Percentiles rank a stretch among this genome's conserved stretches.
Conservation (phyloP, 1,140 invertebrate genomes). For the Anastrepha ludens region DNA sequence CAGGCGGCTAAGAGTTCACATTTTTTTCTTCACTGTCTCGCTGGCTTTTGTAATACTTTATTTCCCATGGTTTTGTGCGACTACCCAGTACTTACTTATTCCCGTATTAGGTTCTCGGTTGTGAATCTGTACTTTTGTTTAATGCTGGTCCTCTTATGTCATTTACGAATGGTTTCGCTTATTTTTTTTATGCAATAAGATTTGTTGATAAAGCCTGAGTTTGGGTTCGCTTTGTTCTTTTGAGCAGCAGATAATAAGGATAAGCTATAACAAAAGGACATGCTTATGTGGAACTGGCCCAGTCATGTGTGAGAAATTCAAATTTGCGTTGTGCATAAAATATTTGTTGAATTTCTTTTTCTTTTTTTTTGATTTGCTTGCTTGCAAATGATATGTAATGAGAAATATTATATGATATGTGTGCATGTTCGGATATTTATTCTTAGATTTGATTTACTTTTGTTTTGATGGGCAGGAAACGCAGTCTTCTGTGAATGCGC, state of each 20-base stretch:
- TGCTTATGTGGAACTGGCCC: neutral
- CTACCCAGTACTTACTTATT: neutral
- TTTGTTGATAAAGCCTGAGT: conserved; percentile 17
- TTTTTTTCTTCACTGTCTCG: conserved; percentile 6
- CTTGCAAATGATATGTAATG: neutral
- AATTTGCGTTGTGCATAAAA: neutral
- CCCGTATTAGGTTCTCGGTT: neutral
- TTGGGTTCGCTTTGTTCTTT: neutral
- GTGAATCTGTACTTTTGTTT: conserved; percentile 13
- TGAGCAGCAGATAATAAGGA: conserved; percentile 35
- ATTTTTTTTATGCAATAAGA: neutral
- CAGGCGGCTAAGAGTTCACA: neutral
- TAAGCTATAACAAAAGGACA: conserved; percentile 36
- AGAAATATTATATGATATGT: neutral
- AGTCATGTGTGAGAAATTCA: conserved; percentile 36
- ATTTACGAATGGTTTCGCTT: neutral
- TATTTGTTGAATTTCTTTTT: neutral
- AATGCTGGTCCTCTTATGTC: neutral
- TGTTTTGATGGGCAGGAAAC: neutral
- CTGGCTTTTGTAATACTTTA: neutral
- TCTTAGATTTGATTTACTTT: conserved; percentile 13
- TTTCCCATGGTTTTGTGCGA: neutral
- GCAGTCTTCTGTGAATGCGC: conserved; percentile 31
- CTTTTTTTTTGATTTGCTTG: neutral
- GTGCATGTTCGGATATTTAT: neutral